A percentile compares a stretch with the other conserved stretches of the same genome.
These are phyloP conservation scores for Malaclemys terrapin DNA, from an alignment of 2,113 vertebrate species.

Conservation along the genomic window DNA sequence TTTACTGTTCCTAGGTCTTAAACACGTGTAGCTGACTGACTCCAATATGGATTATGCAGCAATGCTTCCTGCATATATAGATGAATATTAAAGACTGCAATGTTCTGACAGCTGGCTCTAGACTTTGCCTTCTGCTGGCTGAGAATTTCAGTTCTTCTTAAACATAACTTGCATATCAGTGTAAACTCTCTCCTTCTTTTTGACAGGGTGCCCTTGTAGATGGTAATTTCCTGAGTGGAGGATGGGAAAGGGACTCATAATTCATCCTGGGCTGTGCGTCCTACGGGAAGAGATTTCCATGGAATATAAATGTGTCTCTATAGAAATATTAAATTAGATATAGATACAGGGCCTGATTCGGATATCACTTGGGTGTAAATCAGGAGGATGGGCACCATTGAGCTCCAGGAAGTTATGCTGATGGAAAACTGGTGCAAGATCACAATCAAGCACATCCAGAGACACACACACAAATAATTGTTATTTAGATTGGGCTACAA, in stretches of 20 bases:
- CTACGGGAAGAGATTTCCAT: constrained; percentile 34
- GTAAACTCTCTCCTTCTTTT: constrained; percentile 56
- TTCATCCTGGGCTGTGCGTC: constrained; percentile 33
- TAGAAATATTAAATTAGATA: background rate
- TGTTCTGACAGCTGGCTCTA: constrained; percentile 67
- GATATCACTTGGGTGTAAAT: background rate
- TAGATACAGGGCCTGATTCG: background rate
- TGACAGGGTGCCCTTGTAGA: constrained; percentile 77
- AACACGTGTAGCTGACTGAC: constrained; percentile 67
- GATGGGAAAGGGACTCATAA: constrained; percentile 37
- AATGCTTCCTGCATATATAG: constrained; percentile 62
- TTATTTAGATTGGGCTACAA: background rate
- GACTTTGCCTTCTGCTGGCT: constrained; percentile 62
- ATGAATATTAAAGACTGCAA: constrained; percentile 69
- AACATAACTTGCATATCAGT: constrained; percentile 68
- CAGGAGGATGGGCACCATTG: background rate
- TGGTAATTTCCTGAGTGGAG: constrained; percentile 58
- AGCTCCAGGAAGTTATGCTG: background rate
- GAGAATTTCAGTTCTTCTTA: constrained; percentile 75
- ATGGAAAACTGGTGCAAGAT: background rate
- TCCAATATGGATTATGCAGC: constrained; percentile 61
- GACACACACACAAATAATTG: background rate
- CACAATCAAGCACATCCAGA: background rate
- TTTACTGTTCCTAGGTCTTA: constrained; percentile 64
- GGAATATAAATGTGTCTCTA: constrained; percentile 54